These are phyloP conservation scores for Actinemys pallida DNA, from an alignment of 2,113 vertebrate genomes.

Conservation along the genomic window DNA sequence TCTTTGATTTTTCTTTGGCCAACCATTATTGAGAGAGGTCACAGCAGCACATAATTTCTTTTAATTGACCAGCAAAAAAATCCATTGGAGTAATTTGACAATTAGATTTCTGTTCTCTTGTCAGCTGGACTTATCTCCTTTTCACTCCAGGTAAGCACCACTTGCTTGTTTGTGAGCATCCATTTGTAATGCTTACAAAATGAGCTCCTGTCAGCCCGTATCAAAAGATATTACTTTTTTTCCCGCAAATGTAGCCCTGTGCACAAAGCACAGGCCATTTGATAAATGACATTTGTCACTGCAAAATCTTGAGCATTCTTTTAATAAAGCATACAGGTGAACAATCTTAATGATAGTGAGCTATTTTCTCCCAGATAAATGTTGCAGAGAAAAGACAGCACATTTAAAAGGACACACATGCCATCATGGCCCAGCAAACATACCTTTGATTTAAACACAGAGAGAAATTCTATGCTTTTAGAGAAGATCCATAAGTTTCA, in stretches of 20 bases:
- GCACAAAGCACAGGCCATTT: constrained; percentile 20
- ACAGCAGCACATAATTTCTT: constrained; percentile 27
- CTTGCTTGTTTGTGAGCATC: constrained; percentile 17
- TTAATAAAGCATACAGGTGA: constrained; percentile 39
- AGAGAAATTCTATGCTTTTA: background rate
- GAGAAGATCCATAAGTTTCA: background rate
- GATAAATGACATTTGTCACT: constrained; percentile 47
- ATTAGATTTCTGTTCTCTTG: constrained; percentile 24
- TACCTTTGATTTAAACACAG: background rate
- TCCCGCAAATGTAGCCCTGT: background rate
- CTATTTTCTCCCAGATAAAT: constrained; percentile 6
- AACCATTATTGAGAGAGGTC: constrained; percentile 25
- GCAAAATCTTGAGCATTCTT: background rate
- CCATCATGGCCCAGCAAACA: background rate
- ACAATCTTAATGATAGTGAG: background rate
- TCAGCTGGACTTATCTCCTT: constrained; percentile 34
- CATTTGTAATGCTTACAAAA: constrained; percentile 51
- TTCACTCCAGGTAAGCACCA: background rate
- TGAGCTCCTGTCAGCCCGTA: constrained; percentile 26
- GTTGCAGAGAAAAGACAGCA: background rate
- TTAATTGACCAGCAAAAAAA: constrained; percentile 35
- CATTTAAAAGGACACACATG: background rate
- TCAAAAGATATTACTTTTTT: constrained; percentile 35
- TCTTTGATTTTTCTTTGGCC: constrained; percentile 22
- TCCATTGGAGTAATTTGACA: constrained; percentile 30